Conservation (phyloP, 1,140 invertebrate genomes). For the Brachionus angularis region DNA sequence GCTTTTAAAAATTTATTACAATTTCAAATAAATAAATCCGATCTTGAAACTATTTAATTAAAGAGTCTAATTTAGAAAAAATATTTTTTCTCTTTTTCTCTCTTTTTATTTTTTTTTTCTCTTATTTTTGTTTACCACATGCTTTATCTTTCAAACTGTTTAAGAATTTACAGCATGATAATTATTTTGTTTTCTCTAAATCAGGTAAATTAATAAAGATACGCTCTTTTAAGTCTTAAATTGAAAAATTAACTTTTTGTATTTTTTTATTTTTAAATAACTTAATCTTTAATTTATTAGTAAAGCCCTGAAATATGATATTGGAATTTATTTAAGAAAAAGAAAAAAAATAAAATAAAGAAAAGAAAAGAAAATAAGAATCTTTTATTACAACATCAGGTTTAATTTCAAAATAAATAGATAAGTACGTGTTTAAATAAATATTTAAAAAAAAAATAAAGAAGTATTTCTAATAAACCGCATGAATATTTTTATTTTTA, state of each 20-base stretch:
- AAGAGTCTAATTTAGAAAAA: too few species aligned
- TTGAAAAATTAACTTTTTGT: too few species aligned
- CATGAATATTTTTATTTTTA: too few species aligned
- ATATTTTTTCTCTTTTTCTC: too few species aligned
- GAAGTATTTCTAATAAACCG: conserved; percentile 23
- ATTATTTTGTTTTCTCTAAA: too few species aligned
- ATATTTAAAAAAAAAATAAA: conserved; percentile 6
- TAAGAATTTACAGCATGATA: neutral
- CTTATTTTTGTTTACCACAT: neutral
- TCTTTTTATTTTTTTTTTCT: neutral
- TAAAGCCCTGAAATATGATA: conserved; percentile 7
- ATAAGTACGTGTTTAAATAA: too few species aligned
- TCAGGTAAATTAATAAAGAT: neutral
- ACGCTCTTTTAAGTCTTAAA: too few species aligned
- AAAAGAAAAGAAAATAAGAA: neutral
- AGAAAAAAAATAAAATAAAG: neutral
- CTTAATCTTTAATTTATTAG: conserved; percentile 1
- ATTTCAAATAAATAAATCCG: too few species aligned
- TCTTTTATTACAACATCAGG: conserved; percentile 43
- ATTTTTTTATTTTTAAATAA: neutral
- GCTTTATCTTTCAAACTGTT: neutral
- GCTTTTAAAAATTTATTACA: neutral
- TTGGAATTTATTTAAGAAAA: neutral
- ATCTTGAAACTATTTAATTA: neutral
- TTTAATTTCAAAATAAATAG: neutral